These are phyloP conservation scores for Trilocha varians DNA, from an alignment of 2,888 invertebrate genomes.

Conservation along the genomic window DNA sequence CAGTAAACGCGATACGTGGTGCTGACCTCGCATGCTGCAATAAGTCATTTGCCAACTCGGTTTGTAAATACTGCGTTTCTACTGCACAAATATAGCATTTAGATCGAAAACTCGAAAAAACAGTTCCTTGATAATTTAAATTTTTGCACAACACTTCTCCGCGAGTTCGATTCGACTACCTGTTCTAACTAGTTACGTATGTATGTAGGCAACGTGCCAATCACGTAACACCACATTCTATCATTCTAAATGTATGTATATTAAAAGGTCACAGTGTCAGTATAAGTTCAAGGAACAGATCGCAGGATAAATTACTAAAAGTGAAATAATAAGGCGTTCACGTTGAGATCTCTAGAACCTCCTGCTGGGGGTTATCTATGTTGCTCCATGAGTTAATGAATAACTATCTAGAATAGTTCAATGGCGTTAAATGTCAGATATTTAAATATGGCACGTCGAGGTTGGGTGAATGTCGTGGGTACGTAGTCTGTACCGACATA, in stretches of 20 bases:
- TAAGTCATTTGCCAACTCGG: not conserved
- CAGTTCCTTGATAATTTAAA: not conserved
- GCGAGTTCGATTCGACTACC: slow-evolving; percentile 5
- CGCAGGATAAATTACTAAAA: not conserved
- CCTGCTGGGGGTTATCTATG: slow-evolving; percentile 9
- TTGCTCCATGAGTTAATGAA: slow-evolving; percentile 11
- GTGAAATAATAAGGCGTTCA: not conserved
- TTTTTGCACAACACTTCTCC: slow-evolving; percentile 4
- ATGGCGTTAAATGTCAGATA: slow-evolving; percentile 42
- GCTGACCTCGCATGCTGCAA: slow-evolving; percentile 12
- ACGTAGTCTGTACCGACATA: slow-evolving; percentile 13
- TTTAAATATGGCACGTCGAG: slow-evolving; percentile 26
- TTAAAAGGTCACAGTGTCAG: slow-evolving; percentile 20
- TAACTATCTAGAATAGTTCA: slow-evolving; percentile 18
- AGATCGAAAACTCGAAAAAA: not conserved
- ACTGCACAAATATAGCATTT: not conserved
- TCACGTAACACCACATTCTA: slow-evolving; percentile 23
- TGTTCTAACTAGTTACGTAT: slow-evolving; percentile 19
- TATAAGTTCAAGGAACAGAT: slow-evolving; percentile 31
- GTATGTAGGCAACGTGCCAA: slow-evolving; percentile 8
- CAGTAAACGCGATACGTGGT: slow-evolving; percentile 5
- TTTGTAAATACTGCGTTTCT: not conserved
- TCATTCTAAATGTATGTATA: slow-evolving; percentile 18
- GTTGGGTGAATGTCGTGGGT: slow-evolving; percentile 21
- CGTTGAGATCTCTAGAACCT: not conserved